Evolutionary conservation across 2,888 invertebrate genomes (phyloP), one percentile per base, ranked within the genome.

Genomic region (Helobdella robusta): DNA sequence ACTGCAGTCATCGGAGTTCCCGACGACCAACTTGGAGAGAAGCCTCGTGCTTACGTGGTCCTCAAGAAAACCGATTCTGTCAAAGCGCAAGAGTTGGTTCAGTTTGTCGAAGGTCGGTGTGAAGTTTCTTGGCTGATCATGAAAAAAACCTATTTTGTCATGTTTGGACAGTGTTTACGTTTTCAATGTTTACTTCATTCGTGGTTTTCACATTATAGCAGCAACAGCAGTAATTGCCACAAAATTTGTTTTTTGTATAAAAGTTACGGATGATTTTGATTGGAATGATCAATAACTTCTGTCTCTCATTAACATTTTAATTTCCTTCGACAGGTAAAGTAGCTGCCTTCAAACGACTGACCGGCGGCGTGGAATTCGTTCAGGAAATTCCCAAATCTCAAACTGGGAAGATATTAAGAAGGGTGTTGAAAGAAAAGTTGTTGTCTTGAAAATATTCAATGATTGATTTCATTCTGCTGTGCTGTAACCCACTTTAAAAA

Each of bases 1-100:
- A 86, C 84, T 40, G 90, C 87, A 52, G 90, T 91, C 36, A 84
- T 89, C 73, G 90, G 89, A 15, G 36, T 68, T 8, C 70, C 69
- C 11, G 68, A 70, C 79, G 77, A 81, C 0, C 76, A 78, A 6
- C 81, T 81, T 36, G 89, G 89, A 3, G 88, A 90, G 79, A 83
- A 84, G 11, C 89, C 89, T 0, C 84, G 84, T 74, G 89, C 88
- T 0, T 86, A 86, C 71, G 80, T 89, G 2, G 84, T 87, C 0
- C 82, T 81, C 59, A 84, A 84, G 67, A 35, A 44, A 8, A 80
- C 78, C 15, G 69, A 73, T 0, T 76, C 78, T 34, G 73, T 83
- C 0, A 82, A 78, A 0, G 81, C 81, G 25, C 81, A 84, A 18
- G 84, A 85, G 15, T 18, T 65, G 1, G 50, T 46, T 32, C 8